Evolutionary conservation across 2,113 vertebrate genomes (phyloP).

Genomic region (Pycnonotus jocosus): DNA sequence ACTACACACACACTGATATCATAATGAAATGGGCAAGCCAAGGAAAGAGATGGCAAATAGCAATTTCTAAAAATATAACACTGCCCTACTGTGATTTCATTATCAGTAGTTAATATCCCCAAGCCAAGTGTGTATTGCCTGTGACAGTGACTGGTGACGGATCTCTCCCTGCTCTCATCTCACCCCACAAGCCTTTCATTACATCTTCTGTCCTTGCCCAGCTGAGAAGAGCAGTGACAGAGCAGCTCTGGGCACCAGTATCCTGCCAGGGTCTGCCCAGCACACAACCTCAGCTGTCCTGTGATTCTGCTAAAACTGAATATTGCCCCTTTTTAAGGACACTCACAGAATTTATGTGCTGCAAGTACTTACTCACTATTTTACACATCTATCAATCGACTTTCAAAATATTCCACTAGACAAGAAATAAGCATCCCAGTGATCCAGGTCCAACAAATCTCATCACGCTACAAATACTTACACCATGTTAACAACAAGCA

Average conservation of each 20-base stretch:
- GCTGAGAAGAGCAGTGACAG: neutral
- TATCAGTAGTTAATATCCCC: fast-evolving
- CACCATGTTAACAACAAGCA: neutral
- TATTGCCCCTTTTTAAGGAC: neutral
- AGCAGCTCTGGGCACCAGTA: neutral
- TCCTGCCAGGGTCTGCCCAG: neutral
- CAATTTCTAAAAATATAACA: neutral
- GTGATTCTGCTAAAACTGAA: neutral
- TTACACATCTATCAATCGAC: neutral
- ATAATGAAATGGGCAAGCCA: neutral
- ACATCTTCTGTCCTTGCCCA: neutral
- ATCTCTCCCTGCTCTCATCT: neutral
- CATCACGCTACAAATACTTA: neutral
- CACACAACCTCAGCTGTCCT: neutral
- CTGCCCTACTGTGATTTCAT: neutral
- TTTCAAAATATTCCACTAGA: neutral
- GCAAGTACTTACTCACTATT: neutral
- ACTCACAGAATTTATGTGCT: neutral
- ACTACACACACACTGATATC: neutral
- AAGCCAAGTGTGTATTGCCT: fast-evolving
- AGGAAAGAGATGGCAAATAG: neutral
- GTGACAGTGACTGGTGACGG: neutral
- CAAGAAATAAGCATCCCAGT: neutral
- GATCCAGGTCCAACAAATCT: neutral
- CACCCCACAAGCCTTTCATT: neutral